Percentiles rank a stretch among this genome's conserved stretches.
Conservation (phyloP, 2,888 invertebrate genomes). For the Orchesellides sinensis region DNA sequence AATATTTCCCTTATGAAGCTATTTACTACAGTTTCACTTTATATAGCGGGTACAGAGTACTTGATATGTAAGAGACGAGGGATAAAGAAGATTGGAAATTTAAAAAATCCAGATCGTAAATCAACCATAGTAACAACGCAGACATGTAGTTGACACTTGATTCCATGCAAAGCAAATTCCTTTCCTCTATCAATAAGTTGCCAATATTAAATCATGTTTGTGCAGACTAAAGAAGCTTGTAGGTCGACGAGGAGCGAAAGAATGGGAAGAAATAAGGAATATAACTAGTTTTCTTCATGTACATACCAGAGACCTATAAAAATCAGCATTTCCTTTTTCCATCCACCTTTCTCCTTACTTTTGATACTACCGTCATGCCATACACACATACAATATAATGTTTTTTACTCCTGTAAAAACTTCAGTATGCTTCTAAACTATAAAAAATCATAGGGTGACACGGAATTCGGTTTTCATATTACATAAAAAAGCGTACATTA, state of each 20-base stretch:
- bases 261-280: conserved; percentile 39
- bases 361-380: not conserved
- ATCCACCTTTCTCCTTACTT: not conserved
- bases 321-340: conserved; percentile 41
- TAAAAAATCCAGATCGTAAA: conserved; percentile 73
- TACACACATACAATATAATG: not conserved
- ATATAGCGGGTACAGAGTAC: not conserved
- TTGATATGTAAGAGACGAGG: not conserved
- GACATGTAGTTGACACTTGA: conserved; percentile 73
- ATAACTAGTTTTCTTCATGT: conserved; percentile 35
- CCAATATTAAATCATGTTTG: conserved; percentile 66
- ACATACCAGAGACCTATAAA: conserved; percentile 22
- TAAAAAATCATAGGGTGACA: not conserved
- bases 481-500: not conserved
- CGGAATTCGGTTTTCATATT: too few relatives aligned
- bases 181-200: conserved; percentile 61
- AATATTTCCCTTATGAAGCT: not conserved
- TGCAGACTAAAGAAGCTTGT: conserved; percentile 1
- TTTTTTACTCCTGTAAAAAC: too few relatives aligned
- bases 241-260: conserved; percentile 35
- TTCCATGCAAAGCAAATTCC: conserved; percentile 73
- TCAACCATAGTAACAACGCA: conserved; percentile 72
- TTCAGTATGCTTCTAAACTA: not conserved
- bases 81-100: conserved; percentile 51
- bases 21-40: not conserved